Percentiles rank a stretch among this genome's conserved stretches.
Evolutionary conservation across 2,797 vertebrate species (phyloP).

Genomic region (Sebastes oblongus): DNA sequence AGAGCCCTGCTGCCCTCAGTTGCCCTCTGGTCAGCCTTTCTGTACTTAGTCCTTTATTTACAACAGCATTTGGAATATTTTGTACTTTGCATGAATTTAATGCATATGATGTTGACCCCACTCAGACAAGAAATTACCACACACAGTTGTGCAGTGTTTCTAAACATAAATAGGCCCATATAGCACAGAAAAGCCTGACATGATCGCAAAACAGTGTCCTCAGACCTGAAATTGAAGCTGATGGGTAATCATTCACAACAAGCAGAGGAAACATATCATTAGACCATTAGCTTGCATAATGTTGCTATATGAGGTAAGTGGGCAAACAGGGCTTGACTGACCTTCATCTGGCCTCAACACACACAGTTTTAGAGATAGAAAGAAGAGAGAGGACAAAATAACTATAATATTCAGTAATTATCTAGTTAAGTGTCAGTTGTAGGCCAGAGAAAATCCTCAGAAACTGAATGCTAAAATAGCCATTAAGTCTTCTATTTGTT

Average conservation of each 20-base stretch:
- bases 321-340: not conserved
- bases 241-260: slow-evolving; percentile 11
- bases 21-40: not conserved
- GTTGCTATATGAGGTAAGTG: not conserved
- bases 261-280: slow-evolving; percentile 1
- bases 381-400: not conserved
- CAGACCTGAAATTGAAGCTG: slow-evolving; percentile 7
- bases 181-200: not conserved
- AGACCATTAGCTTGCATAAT: slow-evolving; percentile 20
- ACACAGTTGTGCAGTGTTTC: not conserved
- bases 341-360: not conserved
- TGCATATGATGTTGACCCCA: not conserved
- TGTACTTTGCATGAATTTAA: not conserved
- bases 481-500: not conserved
- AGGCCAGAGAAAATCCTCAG: slow-evolving; percentile 9
- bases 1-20: not conserved
- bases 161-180: not conserved
- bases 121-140: not conserved
- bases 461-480: not conserved
- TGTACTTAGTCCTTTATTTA: not conserved
- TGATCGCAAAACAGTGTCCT: not conserved
- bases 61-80: not conserved
- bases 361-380: not conserved
- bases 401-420: slow-evolving; percentile 13
- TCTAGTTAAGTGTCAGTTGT: slow-evolving; percentile 7